Base-by-base conservation (phyloP, 2,113 vertebrate species). In the Hypocryptadius cinnamomeus region DNA sequence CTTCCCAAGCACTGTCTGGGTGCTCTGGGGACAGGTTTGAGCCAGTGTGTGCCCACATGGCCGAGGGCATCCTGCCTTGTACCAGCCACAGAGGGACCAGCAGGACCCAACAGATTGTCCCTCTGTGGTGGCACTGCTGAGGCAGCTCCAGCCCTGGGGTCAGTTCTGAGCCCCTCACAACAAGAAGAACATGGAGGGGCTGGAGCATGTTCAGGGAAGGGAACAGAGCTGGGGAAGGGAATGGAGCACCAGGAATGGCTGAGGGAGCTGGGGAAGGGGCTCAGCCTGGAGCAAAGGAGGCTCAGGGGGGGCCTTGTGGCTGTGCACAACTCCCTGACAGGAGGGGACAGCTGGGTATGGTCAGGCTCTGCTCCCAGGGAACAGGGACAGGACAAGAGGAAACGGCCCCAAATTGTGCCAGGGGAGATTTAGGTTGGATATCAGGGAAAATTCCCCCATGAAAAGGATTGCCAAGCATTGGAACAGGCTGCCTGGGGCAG, bases 331-430 rank as follows among this genome's bases (percentile, higher is more conserved):
- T 60, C 53, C 57, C 44, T 73, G 77, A 28, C 44, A 73, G 77
- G 68, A 88, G 44, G 7, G 18, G 53, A 2, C 33, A 73, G 53
- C 51, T 0, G 0, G 5, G 15, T 3, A 2, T 5, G 8, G 3
- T 64, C 4, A 0, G 21, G 31, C 12, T 88, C 44, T 80, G 51
- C 37, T 88, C 12, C 6, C 24, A 40, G 11, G 33, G 39, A 60
- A n/a, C 39, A 66, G 20, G 33, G 53, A 66, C 39, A 74, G 28
- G n/a, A 66, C 0, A 9, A 60, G 23, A 25, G 16, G 20, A 0
- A 60, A 60, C 0, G 0, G 39, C 13, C 45, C 7, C n/a, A 22
- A 0, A 9, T 3, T 54, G 39, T 2, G 13, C 20, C 53, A 53
- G 39, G 11, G 16, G 8, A 60, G 28, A 23, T 2, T 30, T 1